Evolutionary conservation across 2,797 vertebrate species (phyloP), one percentile per base, ranked within the genome.

Genomic region (Microctenopoma steveboyesi): DNA sequence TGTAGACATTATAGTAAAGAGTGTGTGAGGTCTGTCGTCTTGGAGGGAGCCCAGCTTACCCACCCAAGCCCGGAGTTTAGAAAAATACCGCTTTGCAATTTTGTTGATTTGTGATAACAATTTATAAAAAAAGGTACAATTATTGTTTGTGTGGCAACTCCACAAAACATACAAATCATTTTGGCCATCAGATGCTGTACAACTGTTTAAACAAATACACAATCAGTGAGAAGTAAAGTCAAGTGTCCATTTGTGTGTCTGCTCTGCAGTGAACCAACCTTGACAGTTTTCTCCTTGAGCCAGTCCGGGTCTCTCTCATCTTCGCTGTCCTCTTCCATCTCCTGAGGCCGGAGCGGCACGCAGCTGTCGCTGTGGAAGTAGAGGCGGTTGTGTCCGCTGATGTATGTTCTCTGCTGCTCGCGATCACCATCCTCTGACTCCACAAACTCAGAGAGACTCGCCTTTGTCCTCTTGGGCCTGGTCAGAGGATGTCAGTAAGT

Each of bases 321-420:
- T 89, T 99, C 98, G 40, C 98, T 99, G 90, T 99, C 98, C 84
- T 95, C 94, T 39, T 98, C 98, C 97, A 99, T 98, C 90, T 98
- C 97, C 89, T 99, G 97, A 1, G 97, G 96, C 8, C 97, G 91
- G 3, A 98, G 95, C 1, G 98, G 98, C 84, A 96, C 76, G 67
- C 97, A 99, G 51, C 97, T 97, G 88, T 99, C 98, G 3, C 97
- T 99, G 89, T 97, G 97, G 92, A 99, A 99, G 92, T 99, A 99
- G 0, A 99, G 94, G 2, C 98, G 95, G 84, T 98, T 98, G 93
- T 99, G 98, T 22, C 98, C 97, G 3, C 97, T 98, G 87, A 95
- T 96, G 73, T 95, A 95, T 0, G 96, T 95, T 59, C 96, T 85
- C 83, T 95, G 95, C 91, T 96, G 96, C 89, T 98, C 97, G 50